Base-by-base conservation (phyloP, 1,140 invertebrate species). In the Scaptomyza hsui region DNA sequence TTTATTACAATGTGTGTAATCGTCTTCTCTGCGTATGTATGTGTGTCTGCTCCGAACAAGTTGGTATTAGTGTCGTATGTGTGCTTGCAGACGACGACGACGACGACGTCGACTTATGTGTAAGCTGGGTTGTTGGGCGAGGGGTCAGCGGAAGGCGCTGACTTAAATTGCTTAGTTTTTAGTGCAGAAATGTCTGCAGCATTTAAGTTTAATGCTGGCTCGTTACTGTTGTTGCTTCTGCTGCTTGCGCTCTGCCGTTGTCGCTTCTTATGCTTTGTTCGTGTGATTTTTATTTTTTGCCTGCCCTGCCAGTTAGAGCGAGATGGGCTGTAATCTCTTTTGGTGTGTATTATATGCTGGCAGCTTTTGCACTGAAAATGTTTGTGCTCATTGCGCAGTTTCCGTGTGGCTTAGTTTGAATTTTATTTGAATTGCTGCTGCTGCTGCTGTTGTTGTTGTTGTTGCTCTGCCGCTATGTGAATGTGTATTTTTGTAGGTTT, bases 1-100 rank as follows among this genome's bases (percentile, higher is more conserved):
- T 88, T 88, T 88, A 88, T 88, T 88, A 88, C 82, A 88, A 88
- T 88, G 82, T 88, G 72, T 88, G 78, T 88, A 82, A 82, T 74
- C 60, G 72, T 63, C 63, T 53, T 63, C 68, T 70, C 53, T 75
- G 62, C 39, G 29, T 48, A 21, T 48, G 48, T 61, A 42, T 74
- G 48, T 24, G 35, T 64, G 35, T 67, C 62, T 59, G 65, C 45
- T 67, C 37, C 39, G 42, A 44, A 52, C 48, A 61, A 62, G 48
- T 32, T n/a, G 16, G 60, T 69, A 65, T 59, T 44, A 53, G 61
- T 59, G 44, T 59, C 57, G 75, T 70, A 62, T 64, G 62, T 67
- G 71, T 51, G 57, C 56, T 55, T 73, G 68, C 61, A 75, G 72
- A 71, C 72, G 51, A 64, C 44, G 59, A 32, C 41, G 41, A 12